A percentile compares a stretch with the other conserved stretches of the same genome.
These are phyloP conservation scores for Glyptemys insculpta DNA, from an alignment of 2,797 vertebrate genomes.

Conservation along the genomic window DNA sequence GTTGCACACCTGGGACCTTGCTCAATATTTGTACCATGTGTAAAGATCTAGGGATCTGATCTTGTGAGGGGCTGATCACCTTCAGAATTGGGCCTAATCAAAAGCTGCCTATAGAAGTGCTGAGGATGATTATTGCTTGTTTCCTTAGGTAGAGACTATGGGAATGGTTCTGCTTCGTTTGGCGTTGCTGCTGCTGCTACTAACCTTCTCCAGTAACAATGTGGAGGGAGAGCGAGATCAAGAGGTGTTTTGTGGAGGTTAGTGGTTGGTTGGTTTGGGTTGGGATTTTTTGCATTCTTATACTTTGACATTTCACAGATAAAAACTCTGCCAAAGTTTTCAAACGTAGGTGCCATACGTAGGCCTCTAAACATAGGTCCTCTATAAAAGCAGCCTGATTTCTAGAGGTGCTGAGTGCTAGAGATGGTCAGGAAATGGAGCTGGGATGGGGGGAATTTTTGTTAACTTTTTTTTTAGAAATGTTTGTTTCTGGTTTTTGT, in stretches of 20 bases:
- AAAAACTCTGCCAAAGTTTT: neutral
- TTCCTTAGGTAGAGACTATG: neutral
- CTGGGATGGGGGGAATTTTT: fast-evolving
- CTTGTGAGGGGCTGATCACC: neutral
- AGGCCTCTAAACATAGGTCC: neutral
- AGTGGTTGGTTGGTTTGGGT: neutral
- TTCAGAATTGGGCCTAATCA: neutral
- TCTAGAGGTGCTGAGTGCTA: neutral
- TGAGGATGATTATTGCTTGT: neutral
- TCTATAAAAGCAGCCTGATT: neutral
- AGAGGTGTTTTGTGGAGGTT: conserved; percentile 45
- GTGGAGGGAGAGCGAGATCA: conserved; percentile 7
- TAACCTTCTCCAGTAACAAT: neutral
- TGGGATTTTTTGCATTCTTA: fast-evolving
- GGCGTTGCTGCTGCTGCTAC: neutral
- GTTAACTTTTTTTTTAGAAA: neutral
- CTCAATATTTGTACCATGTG: neutral
- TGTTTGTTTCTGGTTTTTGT: fast-evolving
- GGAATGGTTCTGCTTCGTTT: neutral
- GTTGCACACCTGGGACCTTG: neutral
- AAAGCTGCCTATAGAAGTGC: neutral
- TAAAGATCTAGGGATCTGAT: neutral
- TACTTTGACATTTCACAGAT: neutral
- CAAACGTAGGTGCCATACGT: neutral
- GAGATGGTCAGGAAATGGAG: fast-evolving